These are phyloP conservation scores for Lasius platythorax DNA, from an alignment of 2,888 invertebrate genomes.

Conservation along the genomic window DNA sequence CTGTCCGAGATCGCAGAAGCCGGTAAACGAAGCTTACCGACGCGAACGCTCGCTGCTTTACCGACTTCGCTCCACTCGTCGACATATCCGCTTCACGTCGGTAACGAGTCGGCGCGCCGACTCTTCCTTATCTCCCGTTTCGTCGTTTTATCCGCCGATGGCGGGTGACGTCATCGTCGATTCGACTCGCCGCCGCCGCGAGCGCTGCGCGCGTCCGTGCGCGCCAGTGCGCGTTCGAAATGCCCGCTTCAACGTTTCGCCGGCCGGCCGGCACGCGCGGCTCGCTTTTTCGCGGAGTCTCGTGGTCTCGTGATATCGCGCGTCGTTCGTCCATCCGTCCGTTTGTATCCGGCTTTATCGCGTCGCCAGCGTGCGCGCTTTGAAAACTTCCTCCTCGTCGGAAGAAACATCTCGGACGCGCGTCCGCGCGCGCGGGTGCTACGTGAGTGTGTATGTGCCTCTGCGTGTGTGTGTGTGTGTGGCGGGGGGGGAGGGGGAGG, in stretches of 20 bases:
- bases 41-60: background rate
- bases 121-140: background rate
- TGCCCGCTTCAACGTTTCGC: slow-evolving; percentile 52
- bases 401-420: slow-evolving; percentile 38
- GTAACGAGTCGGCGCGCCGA: background rate
- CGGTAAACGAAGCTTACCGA: background rate
- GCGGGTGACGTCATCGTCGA: background rate
- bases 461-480: background rate
- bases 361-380: slow-evolving; percentile 38
- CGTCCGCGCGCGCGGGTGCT: slow-evolving; percentile 10
- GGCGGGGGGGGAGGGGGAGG: background rate
- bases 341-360: slow-evolving; percentile 33
- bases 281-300: slow-evolving; percentile 63
- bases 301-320: slow-evolving; percentile 52
- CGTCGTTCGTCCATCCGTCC: slow-evolving; percentile 44
- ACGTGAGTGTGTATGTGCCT: background rate
- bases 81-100: background rate
- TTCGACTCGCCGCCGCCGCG: background rate
- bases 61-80: background rate
- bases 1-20: too few relatives aligned
- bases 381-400: slow-evolving; percentile 54
- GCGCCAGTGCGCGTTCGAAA: slow-evolving; percentile 49
- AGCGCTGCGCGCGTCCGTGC: background rate
- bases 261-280: slow-evolving; percentile 54
- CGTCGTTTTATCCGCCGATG: slow-evolving; percentile 54